Conservation (phyloP, 2,888 invertebrate genomes). For the Parapristionchus giblindavisi region DNA sequence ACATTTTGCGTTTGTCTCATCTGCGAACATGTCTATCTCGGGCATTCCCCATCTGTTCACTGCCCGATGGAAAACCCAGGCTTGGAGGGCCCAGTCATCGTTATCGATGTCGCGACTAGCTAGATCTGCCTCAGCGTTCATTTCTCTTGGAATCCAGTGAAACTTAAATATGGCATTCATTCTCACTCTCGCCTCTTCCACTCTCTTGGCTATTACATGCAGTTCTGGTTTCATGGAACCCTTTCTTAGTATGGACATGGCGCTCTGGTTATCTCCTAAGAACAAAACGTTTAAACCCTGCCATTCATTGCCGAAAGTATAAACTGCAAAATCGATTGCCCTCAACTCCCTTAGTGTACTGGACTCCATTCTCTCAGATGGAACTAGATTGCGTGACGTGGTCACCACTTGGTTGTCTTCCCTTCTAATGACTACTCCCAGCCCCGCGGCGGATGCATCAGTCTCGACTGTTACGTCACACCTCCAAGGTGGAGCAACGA, state of each 20-base stretch:
- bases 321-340: neutral
- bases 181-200: neutral
- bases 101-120: neutral
- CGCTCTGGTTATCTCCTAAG: slow-evolving; percentile 1
- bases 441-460: neutral
- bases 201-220: neutral
- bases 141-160: neutral
- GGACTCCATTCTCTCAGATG: neutral
- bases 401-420: neutral
- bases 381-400: neutral
- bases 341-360: slow-evolving; percentile 7
- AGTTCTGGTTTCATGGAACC: neutral
- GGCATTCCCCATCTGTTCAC: neutral
- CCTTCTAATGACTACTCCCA: neutral
- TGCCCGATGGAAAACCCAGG: neutral
- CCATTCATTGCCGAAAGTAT: neutral
- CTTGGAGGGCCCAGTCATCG: neutral
- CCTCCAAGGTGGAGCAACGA: too few species aligned
- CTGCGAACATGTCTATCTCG: neutral
- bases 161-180: neutral
- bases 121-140: neutral
- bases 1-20: neutral
- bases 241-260: neutral
- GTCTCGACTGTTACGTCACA: too few species aligned
- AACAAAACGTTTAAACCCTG: neutral